Percentiles rank a stretch among this genome's conserved stretches.
These are phyloP conservation scores for Leptodactylus fallax DNA, from an alignment of 2,797 vertebrate genomes.

Conservation along the genomic window DNA sequence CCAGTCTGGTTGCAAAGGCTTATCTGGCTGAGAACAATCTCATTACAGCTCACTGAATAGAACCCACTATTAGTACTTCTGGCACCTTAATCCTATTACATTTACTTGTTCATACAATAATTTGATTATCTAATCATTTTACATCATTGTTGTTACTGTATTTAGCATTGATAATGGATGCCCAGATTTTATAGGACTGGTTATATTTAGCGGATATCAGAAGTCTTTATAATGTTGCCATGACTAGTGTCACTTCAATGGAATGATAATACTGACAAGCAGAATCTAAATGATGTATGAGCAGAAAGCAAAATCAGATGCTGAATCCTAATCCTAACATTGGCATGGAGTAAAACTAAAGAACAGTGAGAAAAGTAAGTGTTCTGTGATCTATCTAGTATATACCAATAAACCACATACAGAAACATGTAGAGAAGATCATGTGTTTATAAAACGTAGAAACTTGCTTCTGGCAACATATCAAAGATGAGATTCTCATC, in stretches of 20 bases:
- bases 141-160: conserved; percentile 66
- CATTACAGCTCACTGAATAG: conserved; percentile 74
- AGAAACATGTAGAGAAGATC: too few species aligned
- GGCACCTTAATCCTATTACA: conserved; percentile 77
- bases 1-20: conserved; percentile 70
- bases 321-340: neutral
- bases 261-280: conserved; percentile 28
- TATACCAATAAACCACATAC: too few species aligned
- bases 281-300: conserved; percentile 5
- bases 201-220: conserved; percentile 47
- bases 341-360: neutral
- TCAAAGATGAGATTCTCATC: too few species aligned
- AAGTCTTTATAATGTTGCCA: conserved; percentile 43
- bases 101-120: conserved; percentile 70
- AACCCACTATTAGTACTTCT: conserved; percentile 74
- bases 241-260: conserved; percentile 42
- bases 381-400: neutral
- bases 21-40: conserved; percentile 74
- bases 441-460: too few species aligned
- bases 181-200: conserved; percentile 36
- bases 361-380: neutral
- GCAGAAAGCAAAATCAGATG: neutral
- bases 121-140: conserved; percentile 64
- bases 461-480: too few species aligned
- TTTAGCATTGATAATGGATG: conserved; percentile 50